A percentile compares a stretch with the other conserved stretches of the same genome.
Evolutionary conservation across 2,113 vertebrate species (phyloP).

Genomic region (Ptyas mucosa): DNA sequence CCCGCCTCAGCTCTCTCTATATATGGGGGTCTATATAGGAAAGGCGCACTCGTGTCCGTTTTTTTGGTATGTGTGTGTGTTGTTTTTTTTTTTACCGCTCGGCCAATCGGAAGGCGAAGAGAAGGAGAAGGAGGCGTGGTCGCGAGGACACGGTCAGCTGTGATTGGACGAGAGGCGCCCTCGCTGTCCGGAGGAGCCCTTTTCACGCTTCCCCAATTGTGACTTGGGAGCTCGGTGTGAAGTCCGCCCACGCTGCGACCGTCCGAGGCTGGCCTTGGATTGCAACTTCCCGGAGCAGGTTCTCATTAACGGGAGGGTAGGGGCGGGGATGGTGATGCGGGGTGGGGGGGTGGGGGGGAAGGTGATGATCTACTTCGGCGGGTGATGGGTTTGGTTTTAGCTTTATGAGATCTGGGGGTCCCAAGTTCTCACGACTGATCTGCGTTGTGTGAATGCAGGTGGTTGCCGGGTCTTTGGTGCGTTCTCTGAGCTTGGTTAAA

Average conservation of each 20-base stretch:
- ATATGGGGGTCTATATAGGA: accelerated
- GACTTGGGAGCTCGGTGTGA: not conserved
- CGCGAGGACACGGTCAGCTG: not conserved
- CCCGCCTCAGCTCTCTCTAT: not conserved
- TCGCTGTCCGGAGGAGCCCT: not conserved
- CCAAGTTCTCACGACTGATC: not conserved
- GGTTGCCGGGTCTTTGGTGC: not conserved
- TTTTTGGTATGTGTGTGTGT: too few species aligned
- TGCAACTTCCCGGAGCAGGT: not conserved
- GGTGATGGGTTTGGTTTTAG: not conserved
- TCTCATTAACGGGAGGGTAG: not conserved
- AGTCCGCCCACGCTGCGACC: not conserved
- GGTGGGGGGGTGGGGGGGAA: not conserved
- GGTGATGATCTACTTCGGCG: not conserved
- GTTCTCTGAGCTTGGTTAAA: not conserved
- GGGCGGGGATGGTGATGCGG: not conserved
- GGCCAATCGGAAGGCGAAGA: not conserved
- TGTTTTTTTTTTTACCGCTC: too few species aligned
- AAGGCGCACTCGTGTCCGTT: accelerated
- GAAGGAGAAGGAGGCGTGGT: not conserved
- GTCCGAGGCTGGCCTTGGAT: not conserved
- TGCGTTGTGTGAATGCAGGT: not conserved
- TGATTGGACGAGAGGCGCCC: not conserved
- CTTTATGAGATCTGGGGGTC: not conserved
- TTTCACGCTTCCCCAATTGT: not conserved